phyloP scores from a whole-genome alignment of 2,888 invertebrate species.

The Saturnia pavonia region DNA sequence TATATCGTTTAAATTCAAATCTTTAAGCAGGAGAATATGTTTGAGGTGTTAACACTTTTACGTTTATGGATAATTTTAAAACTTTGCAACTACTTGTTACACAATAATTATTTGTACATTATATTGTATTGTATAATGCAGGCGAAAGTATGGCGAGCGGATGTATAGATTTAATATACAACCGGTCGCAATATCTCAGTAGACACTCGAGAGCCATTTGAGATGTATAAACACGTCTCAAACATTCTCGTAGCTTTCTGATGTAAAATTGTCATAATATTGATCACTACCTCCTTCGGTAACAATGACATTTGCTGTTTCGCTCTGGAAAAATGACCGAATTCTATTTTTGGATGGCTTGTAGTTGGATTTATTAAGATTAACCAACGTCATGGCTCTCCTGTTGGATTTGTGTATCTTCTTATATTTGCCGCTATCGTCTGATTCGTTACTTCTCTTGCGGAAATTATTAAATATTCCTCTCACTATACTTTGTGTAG shows the following conservation, averaged over 20 bases:
- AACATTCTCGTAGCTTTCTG: neutral
- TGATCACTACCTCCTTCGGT: slow-evolving; percentile 76
- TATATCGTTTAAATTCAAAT: neutral
- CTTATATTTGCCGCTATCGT: slow-evolving; percentile 74
- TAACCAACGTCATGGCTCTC: slow-evolving; percentile 62
- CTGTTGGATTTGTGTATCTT: slow-evolving; percentile 76
- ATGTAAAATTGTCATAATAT: neutral
- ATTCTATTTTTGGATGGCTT: slow-evolving; percentile 37
- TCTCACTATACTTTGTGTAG: slow-evolving; percentile 60
- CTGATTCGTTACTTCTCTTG: slow-evolving; percentile 66
- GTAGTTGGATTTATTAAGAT: slow-evolving; percentile 58
- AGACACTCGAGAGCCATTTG: neutral
- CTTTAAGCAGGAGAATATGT: neutral
- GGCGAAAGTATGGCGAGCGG: neutral
- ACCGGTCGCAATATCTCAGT: neutral
- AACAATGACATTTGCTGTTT: slow-evolving; percentile 74
- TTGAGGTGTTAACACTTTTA: neutral
- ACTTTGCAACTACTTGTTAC: neutral
- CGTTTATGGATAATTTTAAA: neutral
- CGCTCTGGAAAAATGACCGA: slow-evolving; percentile 72
- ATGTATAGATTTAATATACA: neutral
- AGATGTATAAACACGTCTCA: neutral
- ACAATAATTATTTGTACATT: no score
- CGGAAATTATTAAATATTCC: slow-evolving; percentile 66
- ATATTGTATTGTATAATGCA: neutral